A percentile compares a stretch with the other conserved stretches of the same genome.
Evolutionary conservation across 2,113 vertebrate species (phyloP).

Genomic region (Athene noctua): DNA sequence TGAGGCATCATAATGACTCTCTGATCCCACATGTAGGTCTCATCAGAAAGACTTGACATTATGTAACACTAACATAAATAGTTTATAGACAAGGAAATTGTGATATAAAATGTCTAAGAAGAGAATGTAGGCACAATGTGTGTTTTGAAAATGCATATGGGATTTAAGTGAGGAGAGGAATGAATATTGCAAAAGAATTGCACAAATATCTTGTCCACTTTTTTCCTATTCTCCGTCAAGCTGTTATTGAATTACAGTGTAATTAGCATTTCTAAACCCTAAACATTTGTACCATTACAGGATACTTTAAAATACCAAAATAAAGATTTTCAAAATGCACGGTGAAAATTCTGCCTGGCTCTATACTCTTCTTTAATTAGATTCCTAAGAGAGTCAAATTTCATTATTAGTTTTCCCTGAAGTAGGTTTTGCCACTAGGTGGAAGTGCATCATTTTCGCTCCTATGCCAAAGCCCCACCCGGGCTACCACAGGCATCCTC

Average conservation of each 20-base stretch:
- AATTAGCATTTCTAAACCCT: neutral
- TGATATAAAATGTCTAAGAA: slow-evolving; percentile 24
- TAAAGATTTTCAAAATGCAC: neutral
- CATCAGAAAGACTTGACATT: neutral
- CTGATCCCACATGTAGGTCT: neutral
- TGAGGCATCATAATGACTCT: neutral
- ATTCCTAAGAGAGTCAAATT: neutral
- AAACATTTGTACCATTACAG: neutral
- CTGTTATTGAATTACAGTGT: neutral
- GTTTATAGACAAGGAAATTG: slow-evolving; percentile 22
- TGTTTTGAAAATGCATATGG: neutral
- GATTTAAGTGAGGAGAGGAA: neutral
- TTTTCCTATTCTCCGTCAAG: neutral
- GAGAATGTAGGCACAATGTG: neutral
- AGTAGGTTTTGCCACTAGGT: neutral
- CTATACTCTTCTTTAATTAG: neutral
- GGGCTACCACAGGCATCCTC: accelerated
- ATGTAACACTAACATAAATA: neutral
- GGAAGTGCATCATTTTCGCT: neutral
- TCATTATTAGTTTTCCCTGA: neutral
- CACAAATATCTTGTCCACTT: neutral
- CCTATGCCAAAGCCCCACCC: neutral
- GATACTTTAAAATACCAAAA: neutral
- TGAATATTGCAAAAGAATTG: neutral
- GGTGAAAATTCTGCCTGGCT: neutral